These are phyloP conservation scores for Hydriomena furcata DNA, from an alignment of 2,888 invertebrate species.

Conservation along the genomic window DNA sequence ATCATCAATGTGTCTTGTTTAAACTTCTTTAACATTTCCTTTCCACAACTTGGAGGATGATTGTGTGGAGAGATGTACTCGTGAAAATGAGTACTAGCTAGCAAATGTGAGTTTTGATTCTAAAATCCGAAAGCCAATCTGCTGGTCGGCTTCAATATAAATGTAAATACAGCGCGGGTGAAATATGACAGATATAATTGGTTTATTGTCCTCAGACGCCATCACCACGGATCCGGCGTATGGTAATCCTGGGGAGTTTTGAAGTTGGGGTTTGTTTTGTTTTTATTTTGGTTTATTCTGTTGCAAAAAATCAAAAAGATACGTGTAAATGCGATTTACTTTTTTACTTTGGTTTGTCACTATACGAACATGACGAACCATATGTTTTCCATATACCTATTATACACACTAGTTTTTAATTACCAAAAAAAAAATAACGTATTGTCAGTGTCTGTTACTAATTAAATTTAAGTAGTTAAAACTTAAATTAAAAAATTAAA, in stretches of 20 bases:
- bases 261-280: conserved; percentile 14
- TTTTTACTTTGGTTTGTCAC: too few species aligned
- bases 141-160: conserved; percentile 69
- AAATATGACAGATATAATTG: conserved; percentile 83
- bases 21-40: too few species aligned
- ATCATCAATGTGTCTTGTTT: too few species aligned
- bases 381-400: too few species aligned
- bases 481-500: too few species aligned
- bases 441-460: too few species aligned
- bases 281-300: background rate
- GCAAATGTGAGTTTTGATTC: conserved; percentile 12
- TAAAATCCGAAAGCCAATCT: conserved; percentile 50
- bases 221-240: conserved; percentile 45
- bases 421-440: too few species aligned
- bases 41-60: too few species aligned
- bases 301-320: background rate
- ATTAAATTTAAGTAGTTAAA: too few species aligned
- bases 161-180: conserved; percentile 75
- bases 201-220: conserved; percentile 74
- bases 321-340: too few species aligned
- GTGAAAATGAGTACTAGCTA: background rate
- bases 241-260: conserved; percentile 53
- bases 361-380: too few species aligned
- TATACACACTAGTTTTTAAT: too few species aligned
- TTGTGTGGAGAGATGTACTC: background rate